Evolutionary conservation across 2,113 vertebrate genomes (phyloP), one percentile per base, ranked within the genome.

Genomic region (Pluvianellus socialis): DNA sequence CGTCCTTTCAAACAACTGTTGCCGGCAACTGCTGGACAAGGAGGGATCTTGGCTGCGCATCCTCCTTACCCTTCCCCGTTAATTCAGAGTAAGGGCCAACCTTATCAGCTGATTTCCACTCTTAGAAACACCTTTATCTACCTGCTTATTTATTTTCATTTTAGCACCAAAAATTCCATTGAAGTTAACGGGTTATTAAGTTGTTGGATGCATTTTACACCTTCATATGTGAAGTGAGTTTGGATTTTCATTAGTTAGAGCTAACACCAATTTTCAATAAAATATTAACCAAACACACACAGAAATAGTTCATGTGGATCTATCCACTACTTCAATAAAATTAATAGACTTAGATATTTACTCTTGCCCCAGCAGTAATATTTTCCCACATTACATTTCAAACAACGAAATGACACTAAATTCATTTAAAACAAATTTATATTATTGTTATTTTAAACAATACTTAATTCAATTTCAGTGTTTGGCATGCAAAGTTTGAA

Each of bases 401-500:
- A 98, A 98, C 96, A 98, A 94, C 97, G 97, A 98, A 98, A 98
- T 98, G 97, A 98, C 98, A 98, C 97, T 98, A 98, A 98, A 98
- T 98, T 98, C 97, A 98, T 98, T 98, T 97, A 98, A 96, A 97
- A 98, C 97, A 98, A 98, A 98, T 97, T 98, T 97, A 97, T 97
- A 98, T 97, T 98, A 97, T 98, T 98, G 97, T 98, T 97, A 97
- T 98, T 98, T 98, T 98, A 98, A 98, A 98, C 98, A 98, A 97
- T 97, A 94, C 97, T 97, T 98, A 98, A 98, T 98, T 98, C 97
- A 98, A 98, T 98, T 98, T 98, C 90, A 92, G 80, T 98, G 97
- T 98, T 98, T 98, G 98, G 96, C 97, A 89, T 96, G 96, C 94
- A 88, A 86, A 93, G 95, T 97, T 98, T 93, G 96, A 97, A 97